These are phyloP conservation scores for Macrophya annulata DNA, from an alignment of 2,888 invertebrate species.

Conservation along the genomic window DNA sequence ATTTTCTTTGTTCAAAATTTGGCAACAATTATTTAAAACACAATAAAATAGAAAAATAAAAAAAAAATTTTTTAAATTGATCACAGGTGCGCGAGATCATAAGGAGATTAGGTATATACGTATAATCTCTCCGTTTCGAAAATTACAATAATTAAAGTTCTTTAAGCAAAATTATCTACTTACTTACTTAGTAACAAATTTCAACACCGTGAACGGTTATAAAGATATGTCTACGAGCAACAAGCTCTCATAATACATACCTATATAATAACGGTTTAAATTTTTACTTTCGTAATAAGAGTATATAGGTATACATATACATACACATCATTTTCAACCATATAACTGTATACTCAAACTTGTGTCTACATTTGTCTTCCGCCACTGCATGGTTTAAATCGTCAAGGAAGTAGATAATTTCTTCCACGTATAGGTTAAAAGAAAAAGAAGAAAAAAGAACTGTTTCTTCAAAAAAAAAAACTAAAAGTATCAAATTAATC, in stretches of 20 bases:
- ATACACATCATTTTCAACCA: neutral
- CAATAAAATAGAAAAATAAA: too few species aligned
- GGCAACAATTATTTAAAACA: neutral
- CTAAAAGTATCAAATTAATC: neutral
- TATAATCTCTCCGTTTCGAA: neutral
- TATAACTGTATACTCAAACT: constrained; percentile 40
- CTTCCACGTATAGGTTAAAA: neutral
- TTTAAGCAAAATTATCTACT: neutral
- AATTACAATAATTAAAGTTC: neutral
- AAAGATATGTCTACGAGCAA: neutral
- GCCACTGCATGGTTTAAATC: neutral
- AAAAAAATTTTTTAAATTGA: neutral
- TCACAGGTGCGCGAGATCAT: neutral
- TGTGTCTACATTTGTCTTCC: constrained; percentile 18
- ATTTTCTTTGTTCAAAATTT: neutral
- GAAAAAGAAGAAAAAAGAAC: neutral
- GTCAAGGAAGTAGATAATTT: constrained; percentile 33
- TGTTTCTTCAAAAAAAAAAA: too few species aligned
- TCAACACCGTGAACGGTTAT: too few species aligned
- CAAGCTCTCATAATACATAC: neutral
- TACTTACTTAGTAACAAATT: constrained; percentile 18
- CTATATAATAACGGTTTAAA: neutral
- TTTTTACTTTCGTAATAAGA: constrained; percentile 11
- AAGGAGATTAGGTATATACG: neutral
- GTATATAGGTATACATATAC: neutral